Conservation (phyloP, 2,797 vertebrate genomes). For the Acrocephalus scirpaceus region DNA sequence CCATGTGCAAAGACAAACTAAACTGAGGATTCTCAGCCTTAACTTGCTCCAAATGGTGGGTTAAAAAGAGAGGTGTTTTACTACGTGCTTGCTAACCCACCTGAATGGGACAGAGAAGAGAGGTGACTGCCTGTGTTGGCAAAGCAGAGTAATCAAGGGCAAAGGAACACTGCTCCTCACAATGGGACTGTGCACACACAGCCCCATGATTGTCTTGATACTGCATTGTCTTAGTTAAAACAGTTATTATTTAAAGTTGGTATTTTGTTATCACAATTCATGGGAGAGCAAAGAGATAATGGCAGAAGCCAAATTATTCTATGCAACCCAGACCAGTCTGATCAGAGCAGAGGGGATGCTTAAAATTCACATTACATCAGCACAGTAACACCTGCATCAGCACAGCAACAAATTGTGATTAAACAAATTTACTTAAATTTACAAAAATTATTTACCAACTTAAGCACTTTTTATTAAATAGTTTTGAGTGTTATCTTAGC, state of each 20-base stretch:
- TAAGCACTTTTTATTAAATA: background rate
- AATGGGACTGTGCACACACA: background rate
- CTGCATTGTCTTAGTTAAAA: background rate
- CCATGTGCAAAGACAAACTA: background rate
- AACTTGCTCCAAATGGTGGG: background rate
- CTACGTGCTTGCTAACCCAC: fast-evolving
- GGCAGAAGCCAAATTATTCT: background rate
- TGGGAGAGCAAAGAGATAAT: background rate
- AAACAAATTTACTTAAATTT: background rate
- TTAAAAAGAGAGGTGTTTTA: background rate
- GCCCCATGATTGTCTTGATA: background rate
- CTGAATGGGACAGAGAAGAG: background rate
- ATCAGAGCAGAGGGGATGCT: background rate
- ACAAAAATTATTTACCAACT: background rate
- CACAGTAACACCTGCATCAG: background rate
- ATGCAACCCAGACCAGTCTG: background rate
- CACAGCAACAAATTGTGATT: background rate
- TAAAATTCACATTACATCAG: background rate
- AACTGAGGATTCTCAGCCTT: background rate
- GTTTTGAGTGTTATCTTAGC: background rate
- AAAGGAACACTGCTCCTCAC: background rate
- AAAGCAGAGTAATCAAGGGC: background rate
- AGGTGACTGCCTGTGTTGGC: background rate
- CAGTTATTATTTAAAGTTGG: background rate
- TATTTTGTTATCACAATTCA: background rate